A percentile compares a stretch with the other conserved stretches of the same genome.
phyloP scores from a whole-genome alignment of 2,888 invertebrate species.

The Tineola bisselliella region DNA sequence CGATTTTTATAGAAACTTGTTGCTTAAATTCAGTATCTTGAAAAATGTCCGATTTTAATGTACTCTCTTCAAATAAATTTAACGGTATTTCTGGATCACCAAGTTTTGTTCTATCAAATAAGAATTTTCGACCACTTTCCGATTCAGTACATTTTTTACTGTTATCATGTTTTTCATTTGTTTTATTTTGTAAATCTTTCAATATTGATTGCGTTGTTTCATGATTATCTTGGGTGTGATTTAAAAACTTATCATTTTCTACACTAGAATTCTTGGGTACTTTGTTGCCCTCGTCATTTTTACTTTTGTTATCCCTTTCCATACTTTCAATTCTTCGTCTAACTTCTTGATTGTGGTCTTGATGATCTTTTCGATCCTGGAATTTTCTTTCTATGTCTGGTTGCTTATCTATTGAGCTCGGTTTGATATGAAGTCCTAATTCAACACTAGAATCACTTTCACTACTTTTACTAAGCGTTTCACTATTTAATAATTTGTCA shows the following conservation, averaged over 20 bases:
- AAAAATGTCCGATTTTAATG: not conserved
- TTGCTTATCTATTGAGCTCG: conserved; percentile 3
- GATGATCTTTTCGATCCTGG: conserved; percentile 24
- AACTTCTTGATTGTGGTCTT: conserved; percentile 28
- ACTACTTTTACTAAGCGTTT: conserved; percentile 28
- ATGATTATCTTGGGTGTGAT: conserved; percentile 19
- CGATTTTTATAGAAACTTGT: conserved; percentile 24
- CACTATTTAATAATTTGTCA: conserved; percentile 25
- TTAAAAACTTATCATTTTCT: conserved; percentile 17
- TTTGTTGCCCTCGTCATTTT: not conserved
- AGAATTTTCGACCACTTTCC: not conserved
- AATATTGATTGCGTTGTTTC: not conserved
- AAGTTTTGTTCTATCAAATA: not conserved
- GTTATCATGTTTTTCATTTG: not conserved
- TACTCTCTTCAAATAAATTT: conserved; percentile 4
- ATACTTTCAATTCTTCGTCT: conserved; percentile 38
- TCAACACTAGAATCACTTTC: conserved; percentile 30
- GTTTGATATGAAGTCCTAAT: conserved; percentile 1
- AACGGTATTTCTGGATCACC: not conserved
- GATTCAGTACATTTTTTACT: not conserved
- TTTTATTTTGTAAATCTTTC: not conserved
- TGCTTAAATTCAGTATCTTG: not conserved
- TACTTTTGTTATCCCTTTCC: conserved; percentile 21
- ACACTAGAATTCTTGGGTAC: conserved; percentile 15
- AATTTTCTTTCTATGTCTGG: not conserved